These are phyloP conservation scores for Lasioglossum albipes DNA, from an alignment of 1,140 invertebrate genomes.

Conservation along the genomic window DNA sequence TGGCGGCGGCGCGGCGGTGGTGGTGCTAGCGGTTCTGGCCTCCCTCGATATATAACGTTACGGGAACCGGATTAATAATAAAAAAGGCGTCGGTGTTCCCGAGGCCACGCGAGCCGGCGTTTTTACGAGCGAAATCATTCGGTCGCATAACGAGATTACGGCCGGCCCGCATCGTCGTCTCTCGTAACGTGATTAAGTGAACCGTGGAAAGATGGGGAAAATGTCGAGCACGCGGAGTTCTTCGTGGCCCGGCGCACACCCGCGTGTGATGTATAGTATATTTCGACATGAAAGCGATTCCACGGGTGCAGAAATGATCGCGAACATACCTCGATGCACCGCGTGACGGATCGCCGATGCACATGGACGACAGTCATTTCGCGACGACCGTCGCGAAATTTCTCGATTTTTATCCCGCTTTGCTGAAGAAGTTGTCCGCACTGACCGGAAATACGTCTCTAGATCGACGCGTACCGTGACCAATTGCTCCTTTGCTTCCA, in stretches of 20 bases:
- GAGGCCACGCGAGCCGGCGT: not conserved
- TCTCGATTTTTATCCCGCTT: too few relatives aligned
- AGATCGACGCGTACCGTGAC: too few relatives aligned
- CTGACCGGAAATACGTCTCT: too few relatives aligned
- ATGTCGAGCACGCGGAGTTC: not conserved
- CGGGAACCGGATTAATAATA: conserved; percentile 35
- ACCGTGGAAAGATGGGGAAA: conserved; percentile 8
- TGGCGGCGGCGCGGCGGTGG: too few relatives aligned
- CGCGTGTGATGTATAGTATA: not conserved
- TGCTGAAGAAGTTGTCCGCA: too few relatives aligned
- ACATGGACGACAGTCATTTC: too few relatives aligned
- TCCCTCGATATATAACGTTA: not conserved
- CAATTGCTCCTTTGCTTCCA: too few relatives aligned
- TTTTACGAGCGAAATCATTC: conserved; percentile 52
- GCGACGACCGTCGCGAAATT: too few relatives aligned
- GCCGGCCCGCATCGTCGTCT: not conserved
- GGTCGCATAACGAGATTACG: conserved; percentile 49
- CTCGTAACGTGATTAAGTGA: conserved; percentile 46
- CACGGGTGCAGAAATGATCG: not conserved
- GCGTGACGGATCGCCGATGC: too few relatives aligned
- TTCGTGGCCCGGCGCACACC: not conserved
- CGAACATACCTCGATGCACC: not conserved
- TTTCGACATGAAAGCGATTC: not conserved
- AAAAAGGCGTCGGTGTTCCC: conserved; percentile 25
- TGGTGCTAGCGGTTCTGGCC: too few relatives aligned